Base-by-base conservation (phyloP, 2,797 vertebrate genomes). In the Malurus splendens region DNA sequence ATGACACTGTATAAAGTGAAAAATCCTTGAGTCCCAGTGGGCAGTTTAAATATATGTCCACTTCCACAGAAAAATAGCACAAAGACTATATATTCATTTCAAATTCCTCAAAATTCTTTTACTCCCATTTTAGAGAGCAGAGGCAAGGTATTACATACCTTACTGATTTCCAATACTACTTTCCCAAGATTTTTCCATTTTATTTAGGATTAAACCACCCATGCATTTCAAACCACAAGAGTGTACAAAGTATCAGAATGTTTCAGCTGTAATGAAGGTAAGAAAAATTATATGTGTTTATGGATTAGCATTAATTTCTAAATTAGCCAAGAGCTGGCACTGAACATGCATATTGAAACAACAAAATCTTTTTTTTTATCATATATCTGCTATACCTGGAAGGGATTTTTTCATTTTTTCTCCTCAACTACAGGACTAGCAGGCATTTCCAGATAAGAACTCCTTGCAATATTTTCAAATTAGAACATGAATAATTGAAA, bases 401-500 rank as follows among this genome's bases (percentile, higher is more conserved):
- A 82, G 28, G 57, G 77, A 64, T 83, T 82, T 65, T 75, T 90
- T 75, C 3, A 11, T 62, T 62, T 44, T 72, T 92, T 65, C 60
- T 80, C 47, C 44, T 75, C 60, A 73, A 42, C 57, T 90, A 76
- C 28, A 60, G 25, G 44, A 42, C 52, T 89, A 67, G 27, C 22
- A 84, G 44, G 27, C 10, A 42, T 84, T 92, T 48, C 36, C 27
- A 48, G 84, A 90, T 76, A 87, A 92, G 66, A 90, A 71, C 60
- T 64, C 32, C 24, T 92, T 90, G 74, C 33, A 81, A 89, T 93
- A 93, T 89, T 94, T 93, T 61, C 54, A 94, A 93, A 90, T 94
- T 86, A 94, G 28, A 36, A 52, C 23, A 82, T 91, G 64, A 93
- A 93, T 94, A 94, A 94, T 91, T 93, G 32, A 95, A 85, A 76